A percentile compares a stretch with the other conserved stretches of the same genome.
phyloP scores from a whole-genome alignment of 2,888 invertebrate genomes.

The Cheilosia vulpina region DNA sequence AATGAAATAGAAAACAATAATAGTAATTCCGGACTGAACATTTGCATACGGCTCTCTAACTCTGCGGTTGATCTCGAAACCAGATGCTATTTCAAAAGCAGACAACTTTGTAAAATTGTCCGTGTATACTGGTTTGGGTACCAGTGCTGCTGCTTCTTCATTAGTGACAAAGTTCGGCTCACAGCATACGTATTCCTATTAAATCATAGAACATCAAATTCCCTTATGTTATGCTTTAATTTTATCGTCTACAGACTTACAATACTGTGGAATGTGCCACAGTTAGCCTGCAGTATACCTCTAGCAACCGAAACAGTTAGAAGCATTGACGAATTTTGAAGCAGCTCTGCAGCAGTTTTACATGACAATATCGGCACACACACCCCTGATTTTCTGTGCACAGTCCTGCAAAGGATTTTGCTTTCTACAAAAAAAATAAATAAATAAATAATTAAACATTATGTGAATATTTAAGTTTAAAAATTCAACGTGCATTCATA shows the following conservation, averaged over 20 bases:
- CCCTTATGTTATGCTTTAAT: neutral
- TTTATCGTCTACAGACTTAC: neutral
- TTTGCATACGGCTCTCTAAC: neutral
- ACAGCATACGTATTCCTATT: conserved; percentile 1
- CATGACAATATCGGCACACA: neutral
- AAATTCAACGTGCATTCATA: too few species aligned
- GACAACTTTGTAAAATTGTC: neutral
- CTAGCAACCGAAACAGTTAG: neutral
- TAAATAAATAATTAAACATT: too few species aligned
- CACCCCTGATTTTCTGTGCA: neutral
- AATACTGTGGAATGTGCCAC: neutral
- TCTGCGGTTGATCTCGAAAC: neutral
- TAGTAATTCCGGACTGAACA: neutral
- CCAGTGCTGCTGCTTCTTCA: neutral
- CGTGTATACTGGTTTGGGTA: neutral
- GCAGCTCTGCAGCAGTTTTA: neutral
- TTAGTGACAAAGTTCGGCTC: too few species aligned
- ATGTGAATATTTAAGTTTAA: too few species aligned
- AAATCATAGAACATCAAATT: neutral
- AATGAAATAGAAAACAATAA: neutral
- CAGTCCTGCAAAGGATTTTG: neutral
- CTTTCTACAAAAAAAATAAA: too few species aligned
- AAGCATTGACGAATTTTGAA: neutral
- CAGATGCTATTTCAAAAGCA: neutral
- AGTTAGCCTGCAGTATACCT: neutral